These are phyloP conservation scores for Philaenus spumarius DNA, from an alignment of 1,140 invertebrate species.

Conservation along the genomic window DNA sequence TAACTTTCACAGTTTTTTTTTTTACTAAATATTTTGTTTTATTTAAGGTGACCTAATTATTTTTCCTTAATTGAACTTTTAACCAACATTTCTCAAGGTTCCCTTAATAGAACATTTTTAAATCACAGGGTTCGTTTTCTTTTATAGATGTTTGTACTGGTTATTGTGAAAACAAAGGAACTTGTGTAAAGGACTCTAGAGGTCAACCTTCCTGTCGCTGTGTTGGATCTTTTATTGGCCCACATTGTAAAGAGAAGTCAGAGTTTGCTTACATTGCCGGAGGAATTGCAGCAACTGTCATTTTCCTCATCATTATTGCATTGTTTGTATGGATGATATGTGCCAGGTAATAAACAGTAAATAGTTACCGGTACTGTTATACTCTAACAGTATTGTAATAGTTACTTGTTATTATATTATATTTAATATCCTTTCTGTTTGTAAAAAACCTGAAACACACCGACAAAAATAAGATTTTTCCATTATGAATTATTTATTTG, in stretches of 20 bases:
- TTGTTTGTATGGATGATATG: constrained; percentile 96
- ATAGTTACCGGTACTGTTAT: background rate
- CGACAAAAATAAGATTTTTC: background rate
- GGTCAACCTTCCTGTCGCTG: constrained; percentile 82
- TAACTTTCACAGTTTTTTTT: too few relatives aligned
- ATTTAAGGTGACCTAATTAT: too few relatives aligned
- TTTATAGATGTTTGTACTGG: constrained; percentile 74
- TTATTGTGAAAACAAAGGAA: constrained; percentile 87
- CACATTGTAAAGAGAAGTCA: constrained; percentile 81
- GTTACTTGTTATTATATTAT: too few relatives aligned
- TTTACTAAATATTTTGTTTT: too few relatives aligned
- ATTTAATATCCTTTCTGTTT: too few relatives aligned
- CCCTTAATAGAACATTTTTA: too few relatives aligned
- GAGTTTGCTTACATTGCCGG: constrained; percentile 93
- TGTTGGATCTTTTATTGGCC: constrained; percentile 86
- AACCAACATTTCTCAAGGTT: too few relatives aligned
- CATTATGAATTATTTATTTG: too few relatives aligned
- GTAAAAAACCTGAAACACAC: too few relatives aligned
- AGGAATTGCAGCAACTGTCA: constrained; percentile 84
- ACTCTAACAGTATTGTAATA: too few relatives aligned
- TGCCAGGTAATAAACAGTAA: constrained; percentile 55
- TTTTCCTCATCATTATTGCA: constrained; percentile 86
- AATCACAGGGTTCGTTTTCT: too few relatives aligned
- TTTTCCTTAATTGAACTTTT: too few relatives aligned
- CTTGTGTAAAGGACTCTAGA: constrained; percentile 77